phyloP scores from a whole-genome alignment of 2,888 invertebrate genomes.

The Phlogophora meticulosa region DNA sequence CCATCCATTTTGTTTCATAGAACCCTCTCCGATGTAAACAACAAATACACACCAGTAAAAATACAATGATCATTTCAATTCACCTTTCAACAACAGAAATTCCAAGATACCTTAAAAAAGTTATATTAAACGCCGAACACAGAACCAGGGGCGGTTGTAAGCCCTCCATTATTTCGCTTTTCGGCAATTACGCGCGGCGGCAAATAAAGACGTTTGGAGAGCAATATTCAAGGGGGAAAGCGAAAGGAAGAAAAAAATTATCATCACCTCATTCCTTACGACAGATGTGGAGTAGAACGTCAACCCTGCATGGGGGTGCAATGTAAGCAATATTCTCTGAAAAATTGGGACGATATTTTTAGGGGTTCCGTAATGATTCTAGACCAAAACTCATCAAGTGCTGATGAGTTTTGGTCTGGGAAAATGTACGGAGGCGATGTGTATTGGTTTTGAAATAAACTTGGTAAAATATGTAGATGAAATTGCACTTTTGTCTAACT shows the following conservation, averaged over 20 bases:
- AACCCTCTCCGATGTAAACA: conserved; percentile 13
- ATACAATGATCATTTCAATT: conserved; percentile 59
- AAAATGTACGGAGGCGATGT: too few relatives aligned
- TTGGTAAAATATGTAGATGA: too few relatives aligned
- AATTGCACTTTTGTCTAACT: too few relatives aligned
- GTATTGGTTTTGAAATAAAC: too few relatives aligned
- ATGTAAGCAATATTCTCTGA: conserved; percentile 26
- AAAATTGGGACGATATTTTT: conserved; percentile 23
- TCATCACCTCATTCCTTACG: conserved; percentile 77
- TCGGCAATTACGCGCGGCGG: conserved; percentile 75
- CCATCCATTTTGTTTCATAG: not conserved
- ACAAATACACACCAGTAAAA: conserved; percentile 12
- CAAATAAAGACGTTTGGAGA: conserved; percentile 79
- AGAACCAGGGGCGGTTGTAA: conserved; percentile 60
- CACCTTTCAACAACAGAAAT: conserved; percentile 56
- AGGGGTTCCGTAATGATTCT: not conserved
- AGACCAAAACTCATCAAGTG: not conserved
- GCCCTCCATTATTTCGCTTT: conserved; percentile 72
- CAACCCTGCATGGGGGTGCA: conserved; percentile 35
- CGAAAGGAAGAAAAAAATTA: conserved; percentile 79
- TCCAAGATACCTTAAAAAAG: conserved; percentile 59
- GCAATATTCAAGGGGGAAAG: conserved; percentile 75
- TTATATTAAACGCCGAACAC: conserved; percentile 57
- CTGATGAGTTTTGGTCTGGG: not conserved
- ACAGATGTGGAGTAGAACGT: conserved; percentile 52